Evolutionary conservation across 2,888 invertebrate genomes (phyloP).

Genomic region (Dorcus parallelipipedus): DNA sequence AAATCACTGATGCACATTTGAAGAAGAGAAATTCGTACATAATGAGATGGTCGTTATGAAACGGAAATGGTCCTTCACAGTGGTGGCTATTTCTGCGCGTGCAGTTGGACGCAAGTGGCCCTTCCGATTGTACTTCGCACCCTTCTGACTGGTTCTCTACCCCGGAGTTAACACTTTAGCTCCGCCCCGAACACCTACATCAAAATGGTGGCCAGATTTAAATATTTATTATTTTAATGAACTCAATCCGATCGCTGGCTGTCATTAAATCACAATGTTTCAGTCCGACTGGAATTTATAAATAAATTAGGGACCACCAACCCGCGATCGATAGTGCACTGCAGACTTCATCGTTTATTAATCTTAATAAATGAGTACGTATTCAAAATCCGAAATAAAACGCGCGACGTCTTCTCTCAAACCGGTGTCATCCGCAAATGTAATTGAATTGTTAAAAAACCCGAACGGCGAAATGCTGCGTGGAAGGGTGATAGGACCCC

Average conservation of each 20-base stretch:
- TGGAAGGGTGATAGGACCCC: constrained; percentile 17
- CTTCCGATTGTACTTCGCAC: constrained; percentile 30
- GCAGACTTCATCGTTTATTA: too few relatives aligned
- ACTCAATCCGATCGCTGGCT: neutral
- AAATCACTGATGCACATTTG: neutral
- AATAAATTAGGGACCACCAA: neutral
- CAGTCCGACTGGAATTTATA: neutral
- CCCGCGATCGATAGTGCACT: too few relatives aligned
- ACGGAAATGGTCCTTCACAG: constrained; percentile 6
- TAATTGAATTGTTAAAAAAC: constrained; percentile 15
- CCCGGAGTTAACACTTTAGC: constrained; percentile 33
- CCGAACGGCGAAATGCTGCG: constrained; percentile 8
- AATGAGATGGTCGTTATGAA: neutral
- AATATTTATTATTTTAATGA: constrained; percentile 36
- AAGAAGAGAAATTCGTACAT: neutral
- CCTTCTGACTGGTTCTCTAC: constrained; percentile 36
- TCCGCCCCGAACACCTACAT: constrained; percentile 38
- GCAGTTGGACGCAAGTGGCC: constrained; percentile 24
- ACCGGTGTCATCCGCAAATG: neutral
- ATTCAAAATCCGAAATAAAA: too few relatives aligned
- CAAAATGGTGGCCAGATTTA: constrained; percentile 40
- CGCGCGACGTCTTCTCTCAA: too few relatives aligned
- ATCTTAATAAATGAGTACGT: too few relatives aligned
- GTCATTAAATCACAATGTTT: neutral
- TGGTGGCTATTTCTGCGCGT: constrained; percentile 20